Conservation (phyloP, 2,888 invertebrate genomes). For the Cylloceria caligata region DNA sequence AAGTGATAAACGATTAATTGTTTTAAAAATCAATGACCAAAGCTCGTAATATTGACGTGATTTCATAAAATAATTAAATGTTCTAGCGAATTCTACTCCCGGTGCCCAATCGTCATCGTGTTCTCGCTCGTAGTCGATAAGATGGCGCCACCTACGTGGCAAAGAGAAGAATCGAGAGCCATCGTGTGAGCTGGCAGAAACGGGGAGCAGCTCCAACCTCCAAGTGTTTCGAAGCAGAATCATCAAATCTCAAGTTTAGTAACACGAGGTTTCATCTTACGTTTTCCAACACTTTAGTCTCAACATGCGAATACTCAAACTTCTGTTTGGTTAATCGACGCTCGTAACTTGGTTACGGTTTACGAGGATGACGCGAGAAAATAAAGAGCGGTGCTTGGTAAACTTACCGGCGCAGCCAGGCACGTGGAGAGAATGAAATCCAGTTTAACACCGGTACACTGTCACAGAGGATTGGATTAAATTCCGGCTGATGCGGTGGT, state of each 20-base stretch:
- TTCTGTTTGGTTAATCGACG: neutral
- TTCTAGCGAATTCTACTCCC: neutral
- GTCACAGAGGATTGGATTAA: conserved; percentile 64
- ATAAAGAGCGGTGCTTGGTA: neutral
- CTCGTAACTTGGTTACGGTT: neutral
- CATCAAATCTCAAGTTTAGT: neutral
- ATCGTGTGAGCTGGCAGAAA: conserved; percentile 36
- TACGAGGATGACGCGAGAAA: neutral
- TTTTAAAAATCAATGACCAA: too few species aligned
- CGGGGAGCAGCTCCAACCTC: neutral
- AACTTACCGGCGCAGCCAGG: conserved; percentile 82
- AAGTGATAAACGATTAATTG: too few species aligned
- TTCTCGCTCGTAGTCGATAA: conserved; percentile 35
- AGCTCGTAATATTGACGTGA: neutral
- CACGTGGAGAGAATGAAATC: conserved; percentile 79
- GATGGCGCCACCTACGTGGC: conserved; percentile 72
- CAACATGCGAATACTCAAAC: neutral
- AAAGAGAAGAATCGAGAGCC: conserved; percentile 38
- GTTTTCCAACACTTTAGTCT: neutral
- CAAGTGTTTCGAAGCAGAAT: neutral
- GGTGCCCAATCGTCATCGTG: conserved; percentile 33
- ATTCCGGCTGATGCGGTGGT: conserved; percentile 49
- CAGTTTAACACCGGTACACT: conserved; percentile 78
- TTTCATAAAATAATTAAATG: neutral
- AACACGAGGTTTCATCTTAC: neutral